Evolutionary conservation across 2,888 invertebrate genomes (phyloP).

Genomic region (Catonia carolina): DNA sequence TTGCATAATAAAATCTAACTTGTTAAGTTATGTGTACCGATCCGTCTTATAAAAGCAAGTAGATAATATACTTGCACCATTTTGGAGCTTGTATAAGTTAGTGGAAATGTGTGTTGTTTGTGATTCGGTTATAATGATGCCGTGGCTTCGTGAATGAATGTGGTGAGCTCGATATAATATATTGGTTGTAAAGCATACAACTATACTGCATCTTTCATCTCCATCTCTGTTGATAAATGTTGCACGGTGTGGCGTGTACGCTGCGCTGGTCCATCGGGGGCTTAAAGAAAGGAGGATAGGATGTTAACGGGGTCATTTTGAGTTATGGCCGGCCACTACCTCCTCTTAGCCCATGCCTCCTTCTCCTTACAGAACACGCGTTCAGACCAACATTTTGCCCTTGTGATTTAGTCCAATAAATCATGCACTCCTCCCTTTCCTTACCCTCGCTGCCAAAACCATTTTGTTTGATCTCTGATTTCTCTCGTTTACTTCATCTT

Average conservation of each 20-base stretch:
- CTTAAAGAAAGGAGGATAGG: conserved; percentile 12
- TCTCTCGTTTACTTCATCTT: background rate
- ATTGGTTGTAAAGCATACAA: too few relatives aligned
- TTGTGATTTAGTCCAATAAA: conserved; percentile 10
- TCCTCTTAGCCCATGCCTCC: too few relatives aligned
- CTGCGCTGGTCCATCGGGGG: background rate
- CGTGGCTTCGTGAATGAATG: too few relatives aligned
- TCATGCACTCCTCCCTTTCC: conserved; percentile 2
- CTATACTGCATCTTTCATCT: conserved; percentile 8
- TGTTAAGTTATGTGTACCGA: too few relatives aligned
- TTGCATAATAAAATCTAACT: too few relatives aligned
- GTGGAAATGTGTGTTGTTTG: too few relatives aligned
- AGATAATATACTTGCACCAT: too few relatives aligned
- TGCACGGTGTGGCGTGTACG: too few relatives aligned
- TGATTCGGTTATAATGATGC: too few relatives aligned
- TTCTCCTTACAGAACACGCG: conserved; percentile 3
- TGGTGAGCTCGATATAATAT: too few relatives aligned
- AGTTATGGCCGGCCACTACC: conserved; percentile 5
- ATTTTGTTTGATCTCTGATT: conserved; percentile 12
- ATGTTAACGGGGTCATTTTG: conserved; percentile 15
- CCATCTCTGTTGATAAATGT: conserved; percentile 12
- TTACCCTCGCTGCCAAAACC: conserved; percentile 6
- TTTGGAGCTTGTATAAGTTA: too few relatives aligned
- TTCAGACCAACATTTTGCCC: conserved; percentile 7
- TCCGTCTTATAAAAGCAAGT: too few relatives aligned